Percentiles rank a stretch among this genome's conserved stretches.
phyloP scores from a whole-genome alignment of 2,888 invertebrate species.

The Drosophila incognita region DNA sequence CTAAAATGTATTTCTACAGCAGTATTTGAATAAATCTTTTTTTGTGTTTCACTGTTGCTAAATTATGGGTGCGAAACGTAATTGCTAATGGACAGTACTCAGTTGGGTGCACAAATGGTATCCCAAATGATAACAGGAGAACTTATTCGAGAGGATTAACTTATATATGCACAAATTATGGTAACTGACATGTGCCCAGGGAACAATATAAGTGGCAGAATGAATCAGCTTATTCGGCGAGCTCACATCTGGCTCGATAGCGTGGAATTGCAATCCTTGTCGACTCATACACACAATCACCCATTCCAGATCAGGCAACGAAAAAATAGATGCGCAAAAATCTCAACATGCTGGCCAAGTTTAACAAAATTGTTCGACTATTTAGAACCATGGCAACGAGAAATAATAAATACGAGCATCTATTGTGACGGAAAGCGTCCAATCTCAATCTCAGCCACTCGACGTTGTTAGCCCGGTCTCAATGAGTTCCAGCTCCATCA shows the following conservation, averaged over 20 bases:
- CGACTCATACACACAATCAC: neutral
- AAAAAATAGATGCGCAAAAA: neutral
- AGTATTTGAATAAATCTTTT: neutral
- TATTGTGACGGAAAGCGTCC: neutral
- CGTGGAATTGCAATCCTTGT: neutral
- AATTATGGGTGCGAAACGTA: neutral
- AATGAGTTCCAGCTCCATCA: neutral
- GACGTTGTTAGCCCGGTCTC: neutral
- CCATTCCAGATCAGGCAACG: neutral
- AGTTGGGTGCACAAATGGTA: neutral
- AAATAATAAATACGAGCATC: constrained; percentile 1
- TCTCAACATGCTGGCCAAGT: neutral
- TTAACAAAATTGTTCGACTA: neutral
- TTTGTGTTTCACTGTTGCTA: neutral
- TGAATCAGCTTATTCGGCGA: neutral
- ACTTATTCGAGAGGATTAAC: neutral
- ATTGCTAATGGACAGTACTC: neutral
- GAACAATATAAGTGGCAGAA: neutral
- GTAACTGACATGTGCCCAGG: neutral
- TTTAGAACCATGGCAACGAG: neutral
- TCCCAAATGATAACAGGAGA: neutral
- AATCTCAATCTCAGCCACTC: constrained; percentile 3
- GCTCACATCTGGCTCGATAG: neutral
- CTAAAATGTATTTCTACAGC: neutral
- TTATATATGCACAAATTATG: neutral